Base-by-base conservation (phyloP, 2,113 vertebrate genomes). In the Butorides virescens region DNA sequence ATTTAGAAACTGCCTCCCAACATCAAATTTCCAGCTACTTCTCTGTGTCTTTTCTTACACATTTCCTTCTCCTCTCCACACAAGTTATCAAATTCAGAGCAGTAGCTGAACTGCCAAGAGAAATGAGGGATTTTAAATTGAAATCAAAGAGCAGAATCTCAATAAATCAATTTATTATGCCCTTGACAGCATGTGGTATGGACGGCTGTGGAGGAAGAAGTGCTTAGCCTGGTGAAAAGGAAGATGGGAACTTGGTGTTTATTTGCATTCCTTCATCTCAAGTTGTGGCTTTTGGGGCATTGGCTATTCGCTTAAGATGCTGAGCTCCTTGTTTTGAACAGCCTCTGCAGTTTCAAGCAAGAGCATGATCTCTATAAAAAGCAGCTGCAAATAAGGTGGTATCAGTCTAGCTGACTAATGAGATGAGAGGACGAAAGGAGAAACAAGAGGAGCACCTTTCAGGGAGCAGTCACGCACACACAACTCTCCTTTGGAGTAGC, bases 121-220 rank as follows among this genome's bases (percentile, higher is more conserved):
- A 93, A 75, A 80, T 12, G 4, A 16, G 46, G 25, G 52, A 49
- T 74, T 93, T 82, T 16, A 92, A 76, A 75, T 30, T 81, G 74
- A 90, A 91, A 95, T 94, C 73, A 88, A 82, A 88, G 89, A 95
- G 59, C 71, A 52, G 76, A 91, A 94, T 93, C 66, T 88, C 53
- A 75, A n/a, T 86, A 72, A 71, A 26, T 44, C 73, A 15, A 65
- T 85, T 95, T 74, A 71, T 90, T 91, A 50, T 39, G 84, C 37
- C 91, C 87, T 93, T 89, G 61, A 36, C 56, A 72, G 77, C 47
- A 34, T 10, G 53, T 5, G 49, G 62, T 53, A 58, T 5, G 39
- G 78, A 39, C 0, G 0, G 32, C 80, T 73, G 39, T 5, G 5
- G 56, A 70, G 50, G 77, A 67, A 76, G 78, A 90, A 80, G 11